A percentile compares a stretch with the other conserved stretches of the same genome.
Evolutionary conservation across 2,113 vertebrate genomes (phyloP).

Genomic region (Pelmatolapia mariae): DNA sequence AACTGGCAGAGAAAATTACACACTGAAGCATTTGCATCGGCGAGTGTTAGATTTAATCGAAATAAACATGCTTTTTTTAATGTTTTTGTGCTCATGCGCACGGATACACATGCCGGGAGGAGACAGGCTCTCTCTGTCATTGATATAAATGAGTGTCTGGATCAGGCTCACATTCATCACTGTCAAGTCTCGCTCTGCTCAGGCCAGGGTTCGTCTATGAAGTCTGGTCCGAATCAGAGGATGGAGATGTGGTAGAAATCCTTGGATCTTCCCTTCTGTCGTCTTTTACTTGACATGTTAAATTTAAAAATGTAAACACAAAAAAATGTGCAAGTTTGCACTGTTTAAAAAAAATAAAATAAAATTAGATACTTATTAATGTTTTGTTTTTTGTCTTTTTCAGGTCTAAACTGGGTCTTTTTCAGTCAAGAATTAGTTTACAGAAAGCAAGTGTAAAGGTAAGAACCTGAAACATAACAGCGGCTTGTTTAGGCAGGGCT

Average conservation of each 20-base stretch:
- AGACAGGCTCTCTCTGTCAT: background rate
- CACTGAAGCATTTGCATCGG: background rate
- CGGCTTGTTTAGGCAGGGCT: background rate
- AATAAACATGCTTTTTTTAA: background rate
- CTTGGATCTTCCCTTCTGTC: background rate
- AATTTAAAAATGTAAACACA: background rate
- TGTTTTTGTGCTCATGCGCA: background rate
- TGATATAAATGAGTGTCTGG: slow-evolving; percentile 4
- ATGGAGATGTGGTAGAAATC: background rate
- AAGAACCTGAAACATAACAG: slow-evolving; percentile 36
- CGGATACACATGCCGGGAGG: background rate
- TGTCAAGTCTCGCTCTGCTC: background rate
- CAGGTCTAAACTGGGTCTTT: slow-evolving; percentile 98
- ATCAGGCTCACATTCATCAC: slow-evolving; percentile 33
- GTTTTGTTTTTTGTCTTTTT: slow-evolving; percentile 45
- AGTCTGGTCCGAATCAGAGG: slow-evolving; percentile 10
- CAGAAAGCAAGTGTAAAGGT: slow-evolving; percentile 99
- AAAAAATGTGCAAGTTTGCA: background rate
- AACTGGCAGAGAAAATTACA: background rate
- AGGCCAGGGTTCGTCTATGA: slow-evolving; percentile 11
- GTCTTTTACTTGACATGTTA: background rate
- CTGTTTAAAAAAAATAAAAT: background rate
- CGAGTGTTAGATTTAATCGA: background rate
- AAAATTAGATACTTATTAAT: background rate
- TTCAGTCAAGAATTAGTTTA: slow-evolving; percentile 99